A percentile compares a stretch with the other conserved stretches of the same genome.
Evolutionary conservation across 2,113 vertebrate species (phyloP).

Genomic region (Naja naja): DNA sequence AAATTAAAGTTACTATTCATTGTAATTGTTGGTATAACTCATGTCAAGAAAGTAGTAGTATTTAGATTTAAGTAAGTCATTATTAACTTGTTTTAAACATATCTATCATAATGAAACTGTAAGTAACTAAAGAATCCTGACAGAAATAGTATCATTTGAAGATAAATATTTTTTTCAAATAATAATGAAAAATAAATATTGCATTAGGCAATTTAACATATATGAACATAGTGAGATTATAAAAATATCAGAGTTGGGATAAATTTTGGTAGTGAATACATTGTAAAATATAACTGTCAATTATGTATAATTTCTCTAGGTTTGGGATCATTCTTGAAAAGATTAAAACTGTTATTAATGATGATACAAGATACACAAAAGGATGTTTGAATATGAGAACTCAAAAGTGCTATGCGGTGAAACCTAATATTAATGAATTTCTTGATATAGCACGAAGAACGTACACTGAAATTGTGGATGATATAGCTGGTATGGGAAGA

Average conservation of each 20-base stretch:
- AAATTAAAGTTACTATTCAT: not conserved
- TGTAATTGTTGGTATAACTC: not conserved
- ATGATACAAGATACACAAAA: slow-evolving; percentile 85
- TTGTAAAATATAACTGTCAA: not conserved
- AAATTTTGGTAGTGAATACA: not conserved
- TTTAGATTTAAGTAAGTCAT: not conserved
- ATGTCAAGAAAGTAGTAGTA: not conserved
- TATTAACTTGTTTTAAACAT: not conserved
- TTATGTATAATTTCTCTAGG: slow-evolving; percentile 63
- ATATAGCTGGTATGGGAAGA: slow-evolving; percentile 85
- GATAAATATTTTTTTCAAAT: not conserved
- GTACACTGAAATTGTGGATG: slow-evolving; percentile 95
- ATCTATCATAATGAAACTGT: not conserved
- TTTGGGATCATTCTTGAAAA: slow-evolving; percentile 88
- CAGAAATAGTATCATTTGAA: not conserved
- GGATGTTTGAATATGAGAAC: slow-evolving; percentile 93
- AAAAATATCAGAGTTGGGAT: slow-evolving; percentile 10
- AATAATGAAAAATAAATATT: not conserved
- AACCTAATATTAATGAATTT: slow-evolving; percentile 89
- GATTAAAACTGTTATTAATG: slow-evolving; percentile 91
- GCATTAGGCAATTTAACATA: not conserved
- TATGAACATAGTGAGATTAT: not conserved
- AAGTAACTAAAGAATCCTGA: not conserved
- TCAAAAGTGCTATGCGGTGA: slow-evolving; percentile 96
- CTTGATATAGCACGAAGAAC: slow-evolving; percentile 91